These are phyloP conservation scores for Cheilosia grossa DNA, from an alignment of 2,888 invertebrate genomes.

Conservation along the genomic window DNA sequence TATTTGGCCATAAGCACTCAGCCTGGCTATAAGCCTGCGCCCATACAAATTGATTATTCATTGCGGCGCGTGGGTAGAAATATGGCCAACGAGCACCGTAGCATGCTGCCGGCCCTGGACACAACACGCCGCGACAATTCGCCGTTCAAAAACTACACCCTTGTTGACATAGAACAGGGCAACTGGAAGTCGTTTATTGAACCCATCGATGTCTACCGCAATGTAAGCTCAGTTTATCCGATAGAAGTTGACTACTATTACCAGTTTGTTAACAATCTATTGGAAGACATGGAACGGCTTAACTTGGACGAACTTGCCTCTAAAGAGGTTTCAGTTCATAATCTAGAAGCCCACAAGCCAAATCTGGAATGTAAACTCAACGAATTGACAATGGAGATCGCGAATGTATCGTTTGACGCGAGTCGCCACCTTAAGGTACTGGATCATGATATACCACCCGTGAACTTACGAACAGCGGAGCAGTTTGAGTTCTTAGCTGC, in stretches of 20 bases:
- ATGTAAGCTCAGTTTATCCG: conserved; percentile 85
- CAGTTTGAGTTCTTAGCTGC: conserved; percentile 84
- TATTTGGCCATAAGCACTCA: conserved; percentile 77
- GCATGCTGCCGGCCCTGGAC: conserved; percentile 78
- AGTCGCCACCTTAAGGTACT: conserved; percentile 76
- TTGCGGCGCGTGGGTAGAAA: conserved; percentile 78
- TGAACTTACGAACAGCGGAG: conserved; percentile 77
- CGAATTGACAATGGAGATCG: conserved; percentile 14
- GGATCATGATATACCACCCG: conserved; percentile 69
- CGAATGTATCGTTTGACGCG: conserved; percentile 65
- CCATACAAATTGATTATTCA: conserved; percentile 79
- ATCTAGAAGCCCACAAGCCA: conserved; percentile 44
- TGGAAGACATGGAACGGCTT: conserved; percentile 73
- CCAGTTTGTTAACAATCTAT: conserved; percentile 84
- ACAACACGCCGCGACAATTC: conserved; percentile 66
- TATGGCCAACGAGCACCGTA: conserved; percentile 76
- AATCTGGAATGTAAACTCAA: not conserved
- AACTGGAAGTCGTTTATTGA: conserved; percentile 84
- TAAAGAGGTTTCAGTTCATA: not conserved
- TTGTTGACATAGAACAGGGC: conserved; percentile 61
- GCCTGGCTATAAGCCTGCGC: conserved; percentile 78
- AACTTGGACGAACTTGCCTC: conserved; percentile 62
- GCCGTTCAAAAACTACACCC: conserved; percentile 8
- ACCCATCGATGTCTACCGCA: conserved; percentile 87
- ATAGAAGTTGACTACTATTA: conserved; percentile 89